Evolutionary conservation across 2,113 vertebrate species (phyloP).

Genomic region (Chionis minor): DNA sequence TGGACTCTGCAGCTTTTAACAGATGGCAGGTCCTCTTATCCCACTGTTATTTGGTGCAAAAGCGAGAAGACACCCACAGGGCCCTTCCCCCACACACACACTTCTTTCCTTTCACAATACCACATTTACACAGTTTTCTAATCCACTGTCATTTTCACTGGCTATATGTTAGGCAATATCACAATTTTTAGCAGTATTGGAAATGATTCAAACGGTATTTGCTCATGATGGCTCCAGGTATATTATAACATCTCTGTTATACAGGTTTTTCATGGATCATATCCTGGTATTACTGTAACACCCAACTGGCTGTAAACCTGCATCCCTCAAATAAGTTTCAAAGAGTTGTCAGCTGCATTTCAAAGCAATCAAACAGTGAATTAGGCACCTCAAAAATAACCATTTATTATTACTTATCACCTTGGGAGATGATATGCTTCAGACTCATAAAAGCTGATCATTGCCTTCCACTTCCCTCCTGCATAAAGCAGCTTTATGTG

Average conservation of each 20-base stretch:
- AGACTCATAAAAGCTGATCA: background rate
- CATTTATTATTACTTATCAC: background rate
- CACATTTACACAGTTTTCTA: background rate
- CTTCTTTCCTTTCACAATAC: background rate
- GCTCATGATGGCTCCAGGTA: background rate
- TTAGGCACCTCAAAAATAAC: background rate
- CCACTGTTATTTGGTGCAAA: background rate
- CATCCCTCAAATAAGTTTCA: background rate
- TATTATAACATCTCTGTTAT: background rate
- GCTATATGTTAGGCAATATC: background rate
- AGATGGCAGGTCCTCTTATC: background rate
- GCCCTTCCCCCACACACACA: background rate
- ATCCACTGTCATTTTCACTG: background rate
- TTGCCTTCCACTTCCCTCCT: background rate
- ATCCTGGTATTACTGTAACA: background rate
- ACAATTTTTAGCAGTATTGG: background rate
- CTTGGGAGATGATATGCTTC: background rate
- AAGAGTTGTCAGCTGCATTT: background rate
- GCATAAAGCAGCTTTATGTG: background rate
- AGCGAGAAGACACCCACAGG: background rate
- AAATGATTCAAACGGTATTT: background rate
- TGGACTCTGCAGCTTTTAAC: background rate
- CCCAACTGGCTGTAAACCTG: background rate
- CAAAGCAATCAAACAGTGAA: background rate
- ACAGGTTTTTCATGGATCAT: background rate